A percentile compares a stretch with the other conserved stretches of the same genome.
phyloP scores from a whole-genome alignment of 2,888 invertebrate genomes.

The Cerastoderma edule region DNA sequence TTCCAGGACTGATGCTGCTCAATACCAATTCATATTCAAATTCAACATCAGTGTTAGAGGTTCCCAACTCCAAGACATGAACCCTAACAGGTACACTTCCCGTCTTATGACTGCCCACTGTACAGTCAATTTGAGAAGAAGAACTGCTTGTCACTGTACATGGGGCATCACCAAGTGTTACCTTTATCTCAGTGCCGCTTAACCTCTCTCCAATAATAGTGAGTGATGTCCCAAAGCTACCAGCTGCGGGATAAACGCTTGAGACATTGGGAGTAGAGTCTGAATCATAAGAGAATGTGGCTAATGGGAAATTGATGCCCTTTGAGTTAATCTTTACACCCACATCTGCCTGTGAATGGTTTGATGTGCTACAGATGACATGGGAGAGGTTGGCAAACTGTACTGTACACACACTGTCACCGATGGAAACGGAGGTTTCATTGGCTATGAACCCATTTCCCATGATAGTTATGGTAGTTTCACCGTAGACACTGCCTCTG shows the following conservation, averaged over 20 bases:
- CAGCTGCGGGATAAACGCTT: constrained; percentile 59
- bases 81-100: constrained; percentile 48
- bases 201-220: constrained; percentile 66
- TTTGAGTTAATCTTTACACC: constrained; percentile 64
- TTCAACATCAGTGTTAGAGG: constrained; percentile 44
- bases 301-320: constrained; percentile 51
- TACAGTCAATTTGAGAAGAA: constrained; percentile 47
- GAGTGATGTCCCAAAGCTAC: constrained; percentile 62
- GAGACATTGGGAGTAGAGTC: constrained; percentile 63
- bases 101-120: constrained; percentile 48
- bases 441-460: constrained; percentile 69
- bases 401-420: constrained; percentile 62
- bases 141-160: constrained; percentile 59
- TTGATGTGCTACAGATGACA: constrained; percentile 63
- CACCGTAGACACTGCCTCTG: constrained; percentile 68
- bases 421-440: constrained; percentile 62
- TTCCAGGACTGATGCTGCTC: constrained; percentile 49
- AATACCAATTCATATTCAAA: constrained; percentile 65
- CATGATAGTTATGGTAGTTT: constrained; percentile 54
- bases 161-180: constrained; percentile 48
- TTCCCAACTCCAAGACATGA: constrained; percentile 42
- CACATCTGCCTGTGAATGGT: constrained; percentile 58
- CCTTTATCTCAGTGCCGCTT: constrained; percentile 30
- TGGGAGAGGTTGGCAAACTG: constrained; percentile 53
- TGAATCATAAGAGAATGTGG: constrained; percentile 57